These are phyloP conservation scores for Cephus cinctus DNA, from an alignment of 1,140 invertebrate species.

Conservation along the genomic window DNA sequence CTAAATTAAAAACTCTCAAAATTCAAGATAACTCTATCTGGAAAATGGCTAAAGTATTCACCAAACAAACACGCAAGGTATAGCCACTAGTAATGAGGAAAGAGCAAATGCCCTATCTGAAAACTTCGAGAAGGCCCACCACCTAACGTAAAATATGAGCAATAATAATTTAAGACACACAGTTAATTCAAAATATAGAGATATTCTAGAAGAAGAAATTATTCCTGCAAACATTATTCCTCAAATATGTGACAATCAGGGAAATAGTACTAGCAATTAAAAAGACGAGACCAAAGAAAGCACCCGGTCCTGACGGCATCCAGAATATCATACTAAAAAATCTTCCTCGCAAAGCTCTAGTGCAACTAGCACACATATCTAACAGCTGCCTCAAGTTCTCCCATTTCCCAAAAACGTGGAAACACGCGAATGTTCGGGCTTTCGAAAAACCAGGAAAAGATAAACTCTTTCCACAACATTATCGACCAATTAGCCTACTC, in stretches of 20 bases:
- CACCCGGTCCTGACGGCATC: conserved; percentile 28
- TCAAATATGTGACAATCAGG: too few relatives aligned
- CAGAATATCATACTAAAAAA: conserved; percentile 27
- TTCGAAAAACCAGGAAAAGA: conserved; percentile 31
- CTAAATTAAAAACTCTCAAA: not conserved
- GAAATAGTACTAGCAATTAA: not conserved
- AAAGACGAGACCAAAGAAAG: conserved; percentile 14
- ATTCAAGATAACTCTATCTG: conserved; percentile 9
- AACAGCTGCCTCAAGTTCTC: conserved; percentile 23
- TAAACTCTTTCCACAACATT: conserved; percentile 16
- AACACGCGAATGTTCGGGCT: conserved; percentile 23
- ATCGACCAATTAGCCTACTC: conserved; percentile 40
- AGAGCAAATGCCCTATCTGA: conserved; percentile 5
- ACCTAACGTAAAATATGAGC: not conserved
- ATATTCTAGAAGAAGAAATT: not conserved
- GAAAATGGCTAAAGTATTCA: conserved; percentile 8
- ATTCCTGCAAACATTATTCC: not conserved
- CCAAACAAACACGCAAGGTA: not conserved
- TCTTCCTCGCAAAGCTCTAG: conserved; percentile 20
- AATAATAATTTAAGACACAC: not conserved
- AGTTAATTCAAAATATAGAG: not conserved
- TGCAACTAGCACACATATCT: conserved; percentile 22
- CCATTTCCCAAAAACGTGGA: conserved; percentile 30
- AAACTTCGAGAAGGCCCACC: conserved; percentile 1
- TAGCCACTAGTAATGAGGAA: not conserved